Base-by-base conservation (phyloP, 2,797 vertebrate species). In the Lepilemur septentrionalis region DNA sequence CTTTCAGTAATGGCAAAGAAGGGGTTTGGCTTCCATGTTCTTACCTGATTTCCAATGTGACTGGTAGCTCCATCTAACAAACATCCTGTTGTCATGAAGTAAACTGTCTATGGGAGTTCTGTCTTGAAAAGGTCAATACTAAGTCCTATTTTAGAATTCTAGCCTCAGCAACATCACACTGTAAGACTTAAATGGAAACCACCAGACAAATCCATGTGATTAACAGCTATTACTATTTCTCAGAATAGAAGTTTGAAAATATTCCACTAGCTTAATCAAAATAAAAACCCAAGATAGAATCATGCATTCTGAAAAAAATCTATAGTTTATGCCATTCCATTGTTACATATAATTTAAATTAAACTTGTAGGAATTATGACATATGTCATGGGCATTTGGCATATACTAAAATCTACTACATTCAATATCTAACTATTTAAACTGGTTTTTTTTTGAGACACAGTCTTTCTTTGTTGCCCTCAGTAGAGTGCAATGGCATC, bases 161-260 rank as follows among this genome's bases (percentile, higher is more conserved):
- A 85, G 61, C 70, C 41, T 85, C 72, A 52, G 43, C 59, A 85
- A 65, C 35, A 91, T 61, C 86, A 95, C 35, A 88, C 4, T 81
- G 2, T 61, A 72, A 91, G 35, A 94, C 57, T 82, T 85, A 91
- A 93, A 50, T 35, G 13, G 85, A 79, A n/a, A 25, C 18, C 67
- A 61, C 23, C 14, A 93, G 63, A 83, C 2, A 79, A 2, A 86
- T n/a, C 57, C 81, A 76, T 67, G n/a, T 35, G 72, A 87, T 61
- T n/a, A 94, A 90, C 5, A 59, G 13, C 38, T 90, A 89, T 35
- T 69, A 23, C 50, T 97, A 52, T 57, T 93, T 94, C 63, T 93
- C 41, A 72, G 41, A 88, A 72, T 10, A 43, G 11, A 76, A 90
- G 20, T 81, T 95, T 94, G 23, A n/a, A 79, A 85, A 46, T 5